Evolutionary conservation across 2,797 vertebrate species (phyloP), one percentile per base, ranked within the genome.

Genomic region (Enteromius treurensis): DNA sequence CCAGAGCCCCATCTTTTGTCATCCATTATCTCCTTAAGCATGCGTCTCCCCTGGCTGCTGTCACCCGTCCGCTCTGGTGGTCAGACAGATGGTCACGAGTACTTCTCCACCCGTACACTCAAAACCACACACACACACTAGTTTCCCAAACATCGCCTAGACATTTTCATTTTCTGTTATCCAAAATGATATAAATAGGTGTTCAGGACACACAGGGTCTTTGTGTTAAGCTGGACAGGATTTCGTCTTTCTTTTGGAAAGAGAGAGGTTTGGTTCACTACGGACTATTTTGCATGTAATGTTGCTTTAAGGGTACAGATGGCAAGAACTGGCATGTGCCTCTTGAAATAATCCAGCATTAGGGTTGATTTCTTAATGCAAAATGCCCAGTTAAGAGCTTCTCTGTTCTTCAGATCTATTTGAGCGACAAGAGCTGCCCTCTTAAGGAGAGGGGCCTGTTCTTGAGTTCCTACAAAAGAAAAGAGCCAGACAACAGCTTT

Each of bases 21-120:
- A 77, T 73, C 88, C 78, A 90, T 92, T 92, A 90, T 94, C 91
- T 92, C 60, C 85, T 91, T 90, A 91, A 92, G 92, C 88, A 90
- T 89, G 90, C 90, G 88, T 86, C 82, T 88, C 77, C 89, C 83
- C 84, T 64, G 84, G 77, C 84, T 85, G 84, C 62, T 89, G 88
- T 80, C 86, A 70, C 87, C 88, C 81, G 86, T 83, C 81, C 81
- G 88, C 85, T 86, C 77, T 88, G 89, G 86, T 92, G 89, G 88
- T 91, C 84, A 86, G 90, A 91, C 94, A 94, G 94, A 93, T 93
- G 93, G 93, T 70, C 58, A 37, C 45, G 85, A 88, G 84, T 40
- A 79, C 85, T 79, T 29, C 74, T 77, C 74, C 68, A 79, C 74
- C 65, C 70, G 26, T 51, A 71, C 77, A 68, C 77, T 53, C 75